Base-by-base conservation (phyloP, 2,888 invertebrate species). In the Noctua fimbriata region DNA sequence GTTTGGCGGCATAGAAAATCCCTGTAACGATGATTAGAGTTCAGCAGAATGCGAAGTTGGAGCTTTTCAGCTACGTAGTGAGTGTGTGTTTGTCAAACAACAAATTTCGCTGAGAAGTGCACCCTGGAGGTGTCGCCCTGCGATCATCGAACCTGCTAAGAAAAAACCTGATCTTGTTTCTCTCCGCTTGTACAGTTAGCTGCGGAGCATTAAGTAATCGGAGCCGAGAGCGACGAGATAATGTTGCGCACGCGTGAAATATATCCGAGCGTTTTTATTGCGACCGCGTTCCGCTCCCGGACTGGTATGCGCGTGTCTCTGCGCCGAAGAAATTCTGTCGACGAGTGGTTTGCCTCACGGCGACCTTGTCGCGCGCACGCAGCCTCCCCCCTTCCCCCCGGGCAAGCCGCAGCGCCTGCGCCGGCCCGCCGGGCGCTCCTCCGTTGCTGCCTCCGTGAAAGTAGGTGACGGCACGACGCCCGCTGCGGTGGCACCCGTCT, bases 231-330 rank as follows among this genome's bases (percentile, higher is more conserved):
- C 94, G 93, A 91, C 94, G 94, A 95, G 95, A 95, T 96, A 96
- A 96, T 95, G 95, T 96, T 96, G 96, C 96, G 95, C 95, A 96
- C 96, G 96, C 95, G 96, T 96, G 96, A 96, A 96, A 96, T 96
- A 96, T 96, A 96, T 96, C 95, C 95, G 94, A 95, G 94, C 93
- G 95, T 96, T 96, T 94, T 94, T 96, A 95, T 95, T 95, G 94
- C 95, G 95, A 93, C 94, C 95, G 95, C 95, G 95, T 95, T 95
- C 94, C 94, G 92, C 93, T 93, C 92, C 90, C 93, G 92, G 92
- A 93, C 94, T 94, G 94, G 94, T 94, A 94, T 94, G 94, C 92
- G 93, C 92, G 94, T 94, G 95, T 95, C 93, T 94, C 94, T 94
- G 94, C 92, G 92, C 90, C 94, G 93, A 95, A 95, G 95, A 96